Percentiles rank a stretch among this genome's conserved stretches.
Conservation (phyloP, 2,113 vertebrate genomes). For the Callocephalon fimbriatum region DNA sequence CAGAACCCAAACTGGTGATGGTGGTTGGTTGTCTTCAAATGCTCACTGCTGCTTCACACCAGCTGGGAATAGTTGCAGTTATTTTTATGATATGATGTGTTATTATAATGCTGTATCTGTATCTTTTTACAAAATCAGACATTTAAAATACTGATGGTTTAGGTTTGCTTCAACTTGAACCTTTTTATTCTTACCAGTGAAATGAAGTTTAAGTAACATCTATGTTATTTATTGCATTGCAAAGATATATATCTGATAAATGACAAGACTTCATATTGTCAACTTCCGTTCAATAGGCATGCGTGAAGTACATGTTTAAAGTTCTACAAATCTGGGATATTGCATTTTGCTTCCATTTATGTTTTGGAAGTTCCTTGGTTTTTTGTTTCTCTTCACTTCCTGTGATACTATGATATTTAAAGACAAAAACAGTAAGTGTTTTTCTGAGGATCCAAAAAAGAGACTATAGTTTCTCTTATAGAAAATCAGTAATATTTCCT, state of each 20-base stretch:
- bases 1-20: not conserved
- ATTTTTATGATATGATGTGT: not conserved
- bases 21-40: not conserved
- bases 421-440: rapidly evolving
- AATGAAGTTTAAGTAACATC: not conserved
- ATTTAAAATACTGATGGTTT: not conserved
- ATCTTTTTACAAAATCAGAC: not conserved
- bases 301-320: rapidly evolving
- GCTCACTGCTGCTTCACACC: not conserved
- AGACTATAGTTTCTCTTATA: not conserved
- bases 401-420: not conserved
- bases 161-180: not conserved
- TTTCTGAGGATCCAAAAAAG: not conserved
- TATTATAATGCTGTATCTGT: not conserved
- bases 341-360: not conserved
- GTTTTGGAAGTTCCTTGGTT: not conserved
- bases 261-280: not conserved
- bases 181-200: not conserved
- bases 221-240: not conserved
- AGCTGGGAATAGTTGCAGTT: not conserved
- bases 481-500: not conserved
- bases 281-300: not conserved
- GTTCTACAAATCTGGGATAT: not conserved
- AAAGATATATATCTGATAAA: not conserved
- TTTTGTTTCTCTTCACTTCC: not conserved